Conservation (phyloP, 2,888 invertebrate species). For the Thecophora atra region DNA sequence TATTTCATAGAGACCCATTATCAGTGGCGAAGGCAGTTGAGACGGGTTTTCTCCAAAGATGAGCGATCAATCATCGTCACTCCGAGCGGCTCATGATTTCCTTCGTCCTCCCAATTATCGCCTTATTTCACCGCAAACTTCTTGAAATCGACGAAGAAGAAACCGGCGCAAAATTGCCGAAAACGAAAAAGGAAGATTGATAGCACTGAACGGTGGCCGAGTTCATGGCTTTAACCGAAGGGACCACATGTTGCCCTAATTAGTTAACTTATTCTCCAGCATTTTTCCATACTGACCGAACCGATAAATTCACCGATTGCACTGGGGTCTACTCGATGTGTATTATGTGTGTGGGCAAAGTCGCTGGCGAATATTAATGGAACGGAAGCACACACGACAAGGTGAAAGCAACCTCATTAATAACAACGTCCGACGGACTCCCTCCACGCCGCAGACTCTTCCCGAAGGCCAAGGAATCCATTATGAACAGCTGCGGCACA, state of each 20-base stretch:
- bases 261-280: not conserved
- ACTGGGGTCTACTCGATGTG: too few species aligned
- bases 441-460: too few species aligned
- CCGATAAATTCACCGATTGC: not conserved
- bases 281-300: not conserved
- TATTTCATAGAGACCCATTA: too few species aligned
- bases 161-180: not conserved
- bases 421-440: not conserved
- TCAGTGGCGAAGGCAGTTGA: not conserved
- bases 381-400: not conserved
- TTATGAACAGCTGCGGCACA: too few species aligned
- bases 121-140: not conserved
- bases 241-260: conserved; percentile 1
- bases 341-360: too few species aligned
- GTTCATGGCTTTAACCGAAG: not conserved
- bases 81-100: not conserved
- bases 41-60: not conserved
- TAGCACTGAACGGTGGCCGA: not conserved
- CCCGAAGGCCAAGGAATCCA: too few species aligned
- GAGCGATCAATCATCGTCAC: conserved; percentile 7
- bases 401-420: not conserved
- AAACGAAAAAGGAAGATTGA: not conserved
- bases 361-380: not conserved
- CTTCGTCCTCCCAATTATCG: not conserved
- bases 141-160: not conserved